Base-by-base conservation (phyloP, 1,140 invertebrate species). In the Diplogasteroides magnus region DNA sequence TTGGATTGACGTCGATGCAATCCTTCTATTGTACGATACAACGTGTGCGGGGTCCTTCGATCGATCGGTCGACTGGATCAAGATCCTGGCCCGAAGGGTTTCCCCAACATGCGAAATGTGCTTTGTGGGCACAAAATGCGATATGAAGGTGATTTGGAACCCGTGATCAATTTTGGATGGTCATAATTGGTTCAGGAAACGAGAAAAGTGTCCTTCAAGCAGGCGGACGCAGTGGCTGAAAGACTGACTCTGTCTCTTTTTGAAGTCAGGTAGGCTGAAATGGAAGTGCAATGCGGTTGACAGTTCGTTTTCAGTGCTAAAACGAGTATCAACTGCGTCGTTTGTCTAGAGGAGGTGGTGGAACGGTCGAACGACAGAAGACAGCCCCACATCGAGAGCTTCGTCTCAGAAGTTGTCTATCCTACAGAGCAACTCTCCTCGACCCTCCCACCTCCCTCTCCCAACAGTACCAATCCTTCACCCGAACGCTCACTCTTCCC, bases 231-330 rank as follows among this genome's bases (percentile, higher is more conserved):
- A 65, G 37, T 48, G 29, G 64, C 64, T 23, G 64, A 65, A 25
- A 26, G 31, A 25, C 31, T 31, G 19, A 31, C 25, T 29, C n/a
- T 65, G n/a, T 65, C 64, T 3, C 48, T 65, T 3, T 14, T 65
- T 3, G 64, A 65, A 65, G 64, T 65, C 3, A 65, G 64, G 64
- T 65, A 31, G 11, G 61, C 14, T 2, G 25, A 63, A 25, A 27
- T 63, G 25, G n/a, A 28, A 31, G 15, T 63, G 25, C 14, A n/a
- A 31, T 31, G 28, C 13, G 23, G 13, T 63, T 6, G 61, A 63
- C 14, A 25, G 19, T 27, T 65, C 48, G 23, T 55, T 48, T 55
- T 63, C 48, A 48, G 31, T 65, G 37, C 14, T n/a, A 23, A n/a
- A 48, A n/a, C 27, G 13, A 27, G 25, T 13, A 37, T 65, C 31